phyloP scores from a whole-genome alignment of 2,797 vertebrate species.

The Alcedo quadribrachys region DNA sequence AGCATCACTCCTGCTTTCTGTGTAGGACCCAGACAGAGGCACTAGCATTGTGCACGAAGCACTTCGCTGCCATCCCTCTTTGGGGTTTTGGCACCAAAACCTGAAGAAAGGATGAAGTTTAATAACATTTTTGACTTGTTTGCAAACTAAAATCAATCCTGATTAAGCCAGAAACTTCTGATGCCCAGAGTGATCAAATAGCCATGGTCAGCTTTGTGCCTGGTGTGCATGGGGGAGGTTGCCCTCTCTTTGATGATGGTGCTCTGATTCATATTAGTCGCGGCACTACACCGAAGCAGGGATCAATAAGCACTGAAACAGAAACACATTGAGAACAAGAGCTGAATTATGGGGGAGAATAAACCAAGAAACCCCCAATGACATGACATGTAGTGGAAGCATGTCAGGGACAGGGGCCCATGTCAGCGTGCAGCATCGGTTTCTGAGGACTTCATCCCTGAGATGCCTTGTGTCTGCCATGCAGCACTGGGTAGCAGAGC shows the following conservation, averaged over 20 bases:
- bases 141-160: not conserved
- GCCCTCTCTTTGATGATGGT: not conserved
- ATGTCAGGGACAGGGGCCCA: not conserved
- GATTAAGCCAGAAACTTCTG: not conserved
- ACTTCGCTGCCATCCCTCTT: not conserved
- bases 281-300: rapidly evolving
- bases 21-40: not conserved
- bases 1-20: not conserved
- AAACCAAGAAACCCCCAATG: not conserved
- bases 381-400: not conserved
- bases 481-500: not conserved
- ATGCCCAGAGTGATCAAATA: not conserved
- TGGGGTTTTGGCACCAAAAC: not conserved
- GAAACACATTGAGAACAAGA: not conserved
- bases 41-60: not conserved
- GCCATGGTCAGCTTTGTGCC: not conserved
- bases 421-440: not conserved
- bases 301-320: not conserved
- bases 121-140: not conserved
- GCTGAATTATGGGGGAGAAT: not conserved
- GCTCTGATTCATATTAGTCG: not conserved
- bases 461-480: not conserved
- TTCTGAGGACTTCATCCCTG: not conserved
- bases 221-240: not conserved
- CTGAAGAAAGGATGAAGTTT: not conserved